These are phyloP conservation scores for Sakesphorus luctuosus DNA, from an alignment of 2,113 vertebrate species.

Conservation along the genomic window DNA sequence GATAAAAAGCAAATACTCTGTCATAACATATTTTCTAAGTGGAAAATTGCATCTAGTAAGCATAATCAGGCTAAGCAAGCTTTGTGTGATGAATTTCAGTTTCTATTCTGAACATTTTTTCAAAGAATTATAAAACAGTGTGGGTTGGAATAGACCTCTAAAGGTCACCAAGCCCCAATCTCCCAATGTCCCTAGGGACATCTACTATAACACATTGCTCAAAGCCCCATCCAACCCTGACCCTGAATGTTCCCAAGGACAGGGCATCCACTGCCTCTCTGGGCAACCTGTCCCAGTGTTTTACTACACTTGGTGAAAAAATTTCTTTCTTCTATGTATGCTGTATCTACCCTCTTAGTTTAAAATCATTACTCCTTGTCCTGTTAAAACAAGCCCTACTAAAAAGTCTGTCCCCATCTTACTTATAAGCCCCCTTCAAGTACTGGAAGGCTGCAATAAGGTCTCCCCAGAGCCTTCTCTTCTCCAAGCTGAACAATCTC, in stretches of 20 bases:
- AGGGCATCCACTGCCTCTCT: not conserved
- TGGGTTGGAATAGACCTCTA: not conserved
- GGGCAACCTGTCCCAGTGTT: not conserved
- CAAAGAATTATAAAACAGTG: not conserved
- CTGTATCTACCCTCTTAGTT: not conserved
- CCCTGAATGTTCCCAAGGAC: not conserved
- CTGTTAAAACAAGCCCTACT: not conserved
- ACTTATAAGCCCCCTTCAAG: not conserved
- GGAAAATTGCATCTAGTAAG: not conserved
- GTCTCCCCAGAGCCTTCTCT: not conserved
- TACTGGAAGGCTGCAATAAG: not conserved
- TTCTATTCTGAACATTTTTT: not conserved
- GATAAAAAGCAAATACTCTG: not conserved
- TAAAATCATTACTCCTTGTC: not conserved
- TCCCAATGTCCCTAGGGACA: too few relatives aligned
- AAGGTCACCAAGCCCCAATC: not conserved
- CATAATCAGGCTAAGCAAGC: not conserved
- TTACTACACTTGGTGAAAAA: not conserved
- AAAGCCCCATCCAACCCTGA: not conserved
- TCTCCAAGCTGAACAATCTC: not conserved
- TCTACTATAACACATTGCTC: not conserved
- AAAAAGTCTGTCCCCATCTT: not conserved
- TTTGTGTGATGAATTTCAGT: not conserved
- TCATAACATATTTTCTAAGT: not conserved
- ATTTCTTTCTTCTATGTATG: not conserved